Conservation (phyloP, 2,888 invertebrate species). For the Pyrochroa serraticornis region DNA sequence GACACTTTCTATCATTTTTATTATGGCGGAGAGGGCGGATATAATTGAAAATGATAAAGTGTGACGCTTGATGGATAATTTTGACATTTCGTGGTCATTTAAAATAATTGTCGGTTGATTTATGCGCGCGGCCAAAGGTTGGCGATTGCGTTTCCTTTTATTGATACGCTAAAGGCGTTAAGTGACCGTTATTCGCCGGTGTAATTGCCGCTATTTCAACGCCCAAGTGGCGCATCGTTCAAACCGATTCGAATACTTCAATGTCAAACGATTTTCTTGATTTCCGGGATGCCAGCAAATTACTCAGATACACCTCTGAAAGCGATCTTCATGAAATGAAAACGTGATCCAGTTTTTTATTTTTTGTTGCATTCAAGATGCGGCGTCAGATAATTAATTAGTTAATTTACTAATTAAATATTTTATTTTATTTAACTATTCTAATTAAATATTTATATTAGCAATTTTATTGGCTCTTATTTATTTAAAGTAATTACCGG, state of each 20-base stretch:
- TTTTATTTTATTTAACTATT: too few relatives aligned
- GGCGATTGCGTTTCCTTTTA: conserved; percentile 32
- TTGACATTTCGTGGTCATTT: conserved; percentile 40
- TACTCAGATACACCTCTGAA: too few relatives aligned
- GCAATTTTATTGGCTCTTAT: too few relatives aligned
- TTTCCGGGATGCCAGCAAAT: neutral
- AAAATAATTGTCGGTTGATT: conserved; percentile 33
- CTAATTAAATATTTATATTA: too few relatives aligned
- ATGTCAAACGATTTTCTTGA: neutral
- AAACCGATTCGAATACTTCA: too few relatives aligned
- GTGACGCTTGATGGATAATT: conserved; percentile 32
- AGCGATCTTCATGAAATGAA: too few relatives aligned
- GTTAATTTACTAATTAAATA: too few relatives aligned
- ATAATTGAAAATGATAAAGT: conserved; percentile 18
- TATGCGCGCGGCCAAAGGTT: conserved; percentile 32
- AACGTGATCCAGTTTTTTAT: too few relatives aligned
- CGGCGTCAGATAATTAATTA: too few relatives aligned
- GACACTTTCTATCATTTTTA: neutral
- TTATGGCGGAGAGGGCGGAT: conserved; percentile 5
- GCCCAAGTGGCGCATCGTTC: conserved; percentile 6
- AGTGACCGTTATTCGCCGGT: conserved; percentile 21
- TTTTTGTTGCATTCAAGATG: too few relatives aligned
- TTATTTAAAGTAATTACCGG: too few relatives aligned
- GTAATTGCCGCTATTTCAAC: conserved; percentile 16
- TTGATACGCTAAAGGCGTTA: conserved; percentile 30